These are phyloP conservation scores for Azorinus chamasolen DNA, from an alignment of 2,888 invertebrate genomes.

Conservation along the genomic window DNA sequence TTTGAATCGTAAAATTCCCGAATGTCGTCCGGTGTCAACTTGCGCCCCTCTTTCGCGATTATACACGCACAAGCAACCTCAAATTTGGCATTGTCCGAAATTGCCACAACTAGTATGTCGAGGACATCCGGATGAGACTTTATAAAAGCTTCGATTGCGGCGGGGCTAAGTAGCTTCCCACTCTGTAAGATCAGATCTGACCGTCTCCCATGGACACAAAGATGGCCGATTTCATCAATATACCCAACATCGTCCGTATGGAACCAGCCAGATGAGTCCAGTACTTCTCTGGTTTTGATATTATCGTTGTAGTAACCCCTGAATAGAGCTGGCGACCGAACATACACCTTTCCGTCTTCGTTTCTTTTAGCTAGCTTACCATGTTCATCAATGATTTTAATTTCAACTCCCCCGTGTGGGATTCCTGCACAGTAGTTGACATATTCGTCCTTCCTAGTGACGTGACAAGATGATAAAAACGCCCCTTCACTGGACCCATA, in stretches of 20 bases:
- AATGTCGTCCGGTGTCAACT: conserved; percentile 12
- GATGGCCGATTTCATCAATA: conserved; percentile 15
- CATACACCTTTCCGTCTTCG: conserved; percentile 17
- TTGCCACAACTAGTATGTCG: conserved; percentile 39
- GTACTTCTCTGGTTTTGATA: conserved; percentile 29
- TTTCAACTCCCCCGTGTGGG: conserved; percentile 31
- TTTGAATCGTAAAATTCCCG: conserved; percentile 5
- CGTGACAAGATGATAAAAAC: conserved; percentile 7
- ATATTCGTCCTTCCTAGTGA: conserved; percentile 5
- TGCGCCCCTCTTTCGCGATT: conserved; percentile 26
- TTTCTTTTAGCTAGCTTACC: conserved; percentile 30
- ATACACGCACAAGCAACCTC: conserved; percentile 47
- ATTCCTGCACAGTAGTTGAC: conserved; percentile 24
- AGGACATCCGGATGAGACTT: conserved; percentile 45
- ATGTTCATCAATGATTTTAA: conserved; percentile 29
- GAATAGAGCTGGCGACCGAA: conserved; percentile 31
- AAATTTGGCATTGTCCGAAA: conserved; percentile 30
- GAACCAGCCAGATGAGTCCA: conserved; percentile 34
- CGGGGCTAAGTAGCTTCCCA: conserved; percentile 8
- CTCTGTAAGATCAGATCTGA: conserved; percentile 31
- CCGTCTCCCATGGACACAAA: conserved; percentile 21
- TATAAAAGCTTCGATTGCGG: conserved; percentile 29
- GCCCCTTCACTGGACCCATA: conserved; percentile 45
- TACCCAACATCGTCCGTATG: conserved; percentile 47
- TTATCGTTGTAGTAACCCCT: conserved; percentile 16